phyloP scores from a whole-genome alignment of 2,797 vertebrate species.

The Thunnus albacares region DNA sequence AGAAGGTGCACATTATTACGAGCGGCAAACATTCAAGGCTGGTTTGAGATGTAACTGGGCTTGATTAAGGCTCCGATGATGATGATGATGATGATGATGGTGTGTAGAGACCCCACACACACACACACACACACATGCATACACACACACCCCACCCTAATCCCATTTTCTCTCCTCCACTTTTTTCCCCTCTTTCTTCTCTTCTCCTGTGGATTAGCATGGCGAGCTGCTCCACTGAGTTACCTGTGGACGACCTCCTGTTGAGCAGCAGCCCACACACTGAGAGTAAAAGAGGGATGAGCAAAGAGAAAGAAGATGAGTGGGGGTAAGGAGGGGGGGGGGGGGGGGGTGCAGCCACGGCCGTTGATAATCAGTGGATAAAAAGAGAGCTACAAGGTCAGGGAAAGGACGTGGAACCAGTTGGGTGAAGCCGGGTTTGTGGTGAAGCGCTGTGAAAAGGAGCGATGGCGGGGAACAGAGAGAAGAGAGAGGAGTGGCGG shows the following conservation, averaged over 20 bases:
- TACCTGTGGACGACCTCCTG: slow-evolving; percentile 80
- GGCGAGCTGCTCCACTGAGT: slow-evolving; percentile 24
- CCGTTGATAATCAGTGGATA: slow-evolving; percentile 64
- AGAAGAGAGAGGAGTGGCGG: slow-evolving; percentile 18
- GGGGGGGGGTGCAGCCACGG: slow-evolving; percentile 25
- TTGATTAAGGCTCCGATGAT: slow-evolving; percentile 75
- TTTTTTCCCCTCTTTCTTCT: slow-evolving; percentile 27
- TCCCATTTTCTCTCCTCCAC: slow-evolving; percentile 49
- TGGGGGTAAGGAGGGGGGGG: background rate
- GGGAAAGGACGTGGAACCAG: slow-evolving; percentile 62
- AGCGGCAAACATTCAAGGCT: slow-evolving; percentile 76
- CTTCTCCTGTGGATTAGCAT: slow-evolving; percentile 54
- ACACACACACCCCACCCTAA: slow-evolving; percentile 35
- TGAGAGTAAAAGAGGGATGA: slow-evolving; percentile 62
- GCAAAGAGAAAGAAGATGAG: slow-evolving; percentile 55
- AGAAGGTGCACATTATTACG: slow-evolving; percentile 84
- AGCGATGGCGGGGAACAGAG: slow-evolving; percentile 49
- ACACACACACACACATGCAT: background rate
- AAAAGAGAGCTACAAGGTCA: slow-evolving; percentile 62
- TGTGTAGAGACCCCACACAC: slow-evolving; percentile 15
- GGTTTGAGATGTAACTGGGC: slow-evolving; percentile 74
- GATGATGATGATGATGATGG: slow-evolving; percentile 56
- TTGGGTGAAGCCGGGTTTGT: slow-evolving; percentile 38
- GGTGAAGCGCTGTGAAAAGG: slow-evolving; percentile 31
- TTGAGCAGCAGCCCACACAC: slow-evolving; percentile 75